Evolutionary conservation across 1,140 invertebrate species (phyloP).

Genomic region (Batillaria attramentaria): DNA sequence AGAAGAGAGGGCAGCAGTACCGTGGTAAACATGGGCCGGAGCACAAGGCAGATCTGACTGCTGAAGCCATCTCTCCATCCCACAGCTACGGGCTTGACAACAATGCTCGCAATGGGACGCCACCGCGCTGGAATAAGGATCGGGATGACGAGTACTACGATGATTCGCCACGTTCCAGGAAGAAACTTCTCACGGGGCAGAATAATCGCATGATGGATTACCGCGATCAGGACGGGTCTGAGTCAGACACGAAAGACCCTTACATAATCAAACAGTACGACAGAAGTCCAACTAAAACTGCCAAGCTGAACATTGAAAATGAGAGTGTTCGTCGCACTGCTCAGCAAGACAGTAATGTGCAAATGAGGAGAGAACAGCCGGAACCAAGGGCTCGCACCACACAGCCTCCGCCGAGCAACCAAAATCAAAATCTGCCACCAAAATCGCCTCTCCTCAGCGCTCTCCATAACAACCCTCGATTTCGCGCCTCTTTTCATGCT

Average conservation of each 20-base stretch:
- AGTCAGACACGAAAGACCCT: slow-evolving; percentile 27
- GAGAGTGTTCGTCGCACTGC: not conserved
- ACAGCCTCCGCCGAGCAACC: no score
- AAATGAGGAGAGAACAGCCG: slow-evolving; percentile 14
- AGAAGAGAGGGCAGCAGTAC: slow-evolving; percentile 29
- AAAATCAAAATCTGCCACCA: slow-evolving; percentile 28
- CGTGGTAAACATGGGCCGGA: slow-evolving; percentile 9
- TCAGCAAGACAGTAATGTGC: slow-evolving; percentile 29
- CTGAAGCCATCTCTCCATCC: slow-evolving; percentile 6
- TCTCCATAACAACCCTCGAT: slow-evolving; percentile 45
- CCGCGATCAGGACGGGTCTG: slow-evolving; percentile 10
- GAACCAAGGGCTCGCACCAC: no score
- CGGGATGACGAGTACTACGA: slow-evolving; percentile 27
- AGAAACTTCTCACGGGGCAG: slow-evolving; percentile 37
- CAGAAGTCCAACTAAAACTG: slow-evolving; percentile 15
- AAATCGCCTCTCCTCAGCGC: slow-evolving; percentile 46
- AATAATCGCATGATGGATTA: slow-evolving; percentile 33
- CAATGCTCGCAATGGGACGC: slow-evolving; percentile 37
- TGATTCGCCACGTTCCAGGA: slow-evolving; percentile 37
- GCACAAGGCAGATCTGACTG: slow-evolving; percentile 17
- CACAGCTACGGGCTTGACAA: slow-evolving; percentile 35
- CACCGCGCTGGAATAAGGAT: not conserved
- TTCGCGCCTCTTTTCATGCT: slow-evolving; percentile 45
- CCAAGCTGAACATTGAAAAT: slow-evolving; percentile 8
- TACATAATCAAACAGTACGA: not conserved